Percentiles rank a stretch among this genome's conserved stretches.
Evolutionary conservation across 2,113 vertebrate genomes (phyloP).

Genomic region (Macroglossus sobrinus): DNA sequence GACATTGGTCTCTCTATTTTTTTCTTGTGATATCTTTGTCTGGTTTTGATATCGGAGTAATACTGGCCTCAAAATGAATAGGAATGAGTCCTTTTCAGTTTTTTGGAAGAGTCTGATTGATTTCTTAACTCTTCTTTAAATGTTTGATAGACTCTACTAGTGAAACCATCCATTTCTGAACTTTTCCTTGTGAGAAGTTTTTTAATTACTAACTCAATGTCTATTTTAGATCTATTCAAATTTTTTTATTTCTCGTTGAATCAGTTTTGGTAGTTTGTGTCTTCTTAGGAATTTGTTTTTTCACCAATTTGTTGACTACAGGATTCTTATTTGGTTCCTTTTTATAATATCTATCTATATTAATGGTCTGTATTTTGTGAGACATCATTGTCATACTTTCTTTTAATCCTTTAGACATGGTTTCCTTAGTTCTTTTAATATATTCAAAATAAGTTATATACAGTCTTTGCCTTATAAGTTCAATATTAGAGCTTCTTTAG

Average conservation of each 20-base stretch:
- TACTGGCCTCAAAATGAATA: background rate
- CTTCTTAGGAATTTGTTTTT: background rate
- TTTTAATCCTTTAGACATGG: background rate
- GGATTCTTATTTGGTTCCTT: background rate
- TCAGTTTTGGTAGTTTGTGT: background rate
- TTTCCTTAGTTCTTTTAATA: constrained; percentile 32
- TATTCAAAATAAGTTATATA: background rate
- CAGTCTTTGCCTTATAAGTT: background rate
- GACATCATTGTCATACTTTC: background rate
- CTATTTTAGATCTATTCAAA: background rate
- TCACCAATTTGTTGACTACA: background rate
- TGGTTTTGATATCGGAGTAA: background rate
- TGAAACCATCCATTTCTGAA: background rate
- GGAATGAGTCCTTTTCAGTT: background rate
- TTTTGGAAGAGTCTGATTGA: background rate
- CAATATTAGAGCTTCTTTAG: background rate
- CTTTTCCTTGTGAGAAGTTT: background rate
- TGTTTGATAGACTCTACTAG: background rate
- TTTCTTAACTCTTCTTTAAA: background rate
- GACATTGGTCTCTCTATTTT: background rate
- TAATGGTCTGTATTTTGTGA: background rate
- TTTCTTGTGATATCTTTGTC: background rate
- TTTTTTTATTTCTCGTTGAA: background rate
- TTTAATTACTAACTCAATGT: background rate
- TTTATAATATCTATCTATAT: background rate